These are phyloP conservation scores for Lampris megalopsis DNA, from an alignment of 2,113 vertebrate species.

Conservation along the genomic window DNA sequence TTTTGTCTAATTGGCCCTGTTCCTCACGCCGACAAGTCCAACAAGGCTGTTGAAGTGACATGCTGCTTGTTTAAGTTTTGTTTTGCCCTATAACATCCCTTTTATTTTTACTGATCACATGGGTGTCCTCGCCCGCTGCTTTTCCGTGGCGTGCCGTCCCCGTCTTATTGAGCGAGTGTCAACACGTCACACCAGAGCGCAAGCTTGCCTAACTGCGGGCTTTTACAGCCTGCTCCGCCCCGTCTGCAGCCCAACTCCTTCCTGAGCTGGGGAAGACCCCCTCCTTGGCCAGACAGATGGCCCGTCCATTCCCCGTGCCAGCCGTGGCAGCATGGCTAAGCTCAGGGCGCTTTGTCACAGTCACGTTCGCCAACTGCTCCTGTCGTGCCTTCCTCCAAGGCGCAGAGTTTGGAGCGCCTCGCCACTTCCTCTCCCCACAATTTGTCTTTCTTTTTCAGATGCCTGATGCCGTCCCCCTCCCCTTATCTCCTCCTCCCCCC, in stretches of 20 bases:
- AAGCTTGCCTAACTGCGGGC: constrained; percentile 50
- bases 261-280: constrained; percentile 66
- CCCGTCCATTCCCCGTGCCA: constrained; percentile 42
- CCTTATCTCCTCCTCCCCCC: constrained; percentile 3
- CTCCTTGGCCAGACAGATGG: constrained; percentile 72
- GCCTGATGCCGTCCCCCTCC: neutral
- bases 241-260: constrained; percentile 25
- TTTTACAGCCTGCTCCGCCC: constrained; percentile 29
- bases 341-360: constrained; percentile 68
- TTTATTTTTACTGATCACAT: constrained; percentile 25
- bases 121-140: constrained; percentile 36
- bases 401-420: constrained; percentile 42
- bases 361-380: constrained; percentile 65
- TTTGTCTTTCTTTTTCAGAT: too few relatives aligned
- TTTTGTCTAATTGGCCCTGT: constrained; percentile 44
- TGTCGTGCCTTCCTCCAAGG: constrained; percentile 36
- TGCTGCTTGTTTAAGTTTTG: neutral
- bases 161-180: constrained; percentile 53
- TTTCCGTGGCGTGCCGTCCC: constrained; percentile 39
- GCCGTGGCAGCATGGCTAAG: constrained; percentile 49
- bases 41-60: constrained; percentile 9
- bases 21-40: constrained; percentile 30
- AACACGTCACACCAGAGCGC: constrained; percentile 59
- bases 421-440: constrained; percentile 36
- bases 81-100: neutral